Evolutionary conservation across 2,113 vertebrate genomes (phyloP).

Genomic region (Uropsilus gracilis): DNA sequence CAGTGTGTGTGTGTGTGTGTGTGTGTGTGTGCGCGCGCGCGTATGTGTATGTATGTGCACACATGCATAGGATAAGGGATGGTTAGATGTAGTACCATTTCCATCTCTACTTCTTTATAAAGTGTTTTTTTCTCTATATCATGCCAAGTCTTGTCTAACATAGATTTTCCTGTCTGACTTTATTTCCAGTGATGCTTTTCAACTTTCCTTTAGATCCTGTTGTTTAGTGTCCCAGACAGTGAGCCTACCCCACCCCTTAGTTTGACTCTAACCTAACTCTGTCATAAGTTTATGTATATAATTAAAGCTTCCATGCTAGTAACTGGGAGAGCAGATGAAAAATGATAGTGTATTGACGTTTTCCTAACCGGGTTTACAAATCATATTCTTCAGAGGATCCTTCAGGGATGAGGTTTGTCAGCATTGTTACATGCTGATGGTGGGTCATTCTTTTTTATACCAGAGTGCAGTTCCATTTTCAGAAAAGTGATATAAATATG

Average conservation of each 20-base stretch:
- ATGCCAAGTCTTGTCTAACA: background rate
- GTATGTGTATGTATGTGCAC: background rate
- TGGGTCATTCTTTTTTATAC: background rate
- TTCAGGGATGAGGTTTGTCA: background rate
- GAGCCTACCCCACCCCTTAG: background rate
- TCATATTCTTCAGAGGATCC: background rate
- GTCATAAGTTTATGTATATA: background rate
- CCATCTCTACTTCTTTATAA: background rate
- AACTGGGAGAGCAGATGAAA: background rate
- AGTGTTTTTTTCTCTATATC: background rate
- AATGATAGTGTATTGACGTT: background rate
- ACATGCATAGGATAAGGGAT: no score
- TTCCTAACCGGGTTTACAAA: background rate
- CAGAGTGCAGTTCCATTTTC: background rate
- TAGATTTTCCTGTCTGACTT: background rate
- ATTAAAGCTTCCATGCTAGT: background rate
- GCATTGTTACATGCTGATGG: background rate
- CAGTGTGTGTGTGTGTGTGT: no score
- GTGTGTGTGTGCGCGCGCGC: no score
- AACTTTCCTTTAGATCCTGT: background rate
- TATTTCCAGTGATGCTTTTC: background rate
- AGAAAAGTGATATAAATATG: background rate
- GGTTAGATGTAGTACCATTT: background rate
- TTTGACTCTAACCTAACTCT: background rate
- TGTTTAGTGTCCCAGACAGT: background rate